phyloP scores from a whole-genome alignment of 35 echinoderm and acorn worm species.

The Heliocidaris erythrogramma region DNA sequence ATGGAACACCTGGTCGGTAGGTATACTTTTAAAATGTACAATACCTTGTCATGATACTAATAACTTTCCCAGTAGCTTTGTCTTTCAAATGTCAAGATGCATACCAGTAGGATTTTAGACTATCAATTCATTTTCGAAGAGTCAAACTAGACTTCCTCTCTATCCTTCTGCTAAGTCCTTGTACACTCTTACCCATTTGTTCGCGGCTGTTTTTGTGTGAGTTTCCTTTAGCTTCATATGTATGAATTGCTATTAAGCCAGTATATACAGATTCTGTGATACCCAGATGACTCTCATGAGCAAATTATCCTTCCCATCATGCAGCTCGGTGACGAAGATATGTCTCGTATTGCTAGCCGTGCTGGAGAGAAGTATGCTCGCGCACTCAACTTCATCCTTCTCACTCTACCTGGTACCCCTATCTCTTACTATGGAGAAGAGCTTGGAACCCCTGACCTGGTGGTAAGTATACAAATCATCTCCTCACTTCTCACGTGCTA shows the following conservation, averaged over 20 bases:
- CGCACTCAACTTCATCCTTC: conserved; percentile 66
- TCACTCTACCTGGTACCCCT: conserved; percentile 77
- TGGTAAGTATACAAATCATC: not conserved
- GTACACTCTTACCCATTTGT: too few species aligned
- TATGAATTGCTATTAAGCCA: not conserved
- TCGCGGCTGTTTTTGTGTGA: not conserved
- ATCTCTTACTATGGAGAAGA: conserved; percentile 86
- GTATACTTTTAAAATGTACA: not conserved
- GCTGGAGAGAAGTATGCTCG: conserved; percentile 45
- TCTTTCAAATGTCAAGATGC: not conserved
- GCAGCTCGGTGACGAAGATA: conserved; percentile 66
- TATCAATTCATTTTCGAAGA: too few species aligned
- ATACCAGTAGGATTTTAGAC: not conserved
- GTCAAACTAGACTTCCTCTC: too few species aligned
- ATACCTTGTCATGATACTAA: not conserved
- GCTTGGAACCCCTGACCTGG: conserved; percentile 68
- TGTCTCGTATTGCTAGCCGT: conserved; percentile 66
- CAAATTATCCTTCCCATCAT: not conserved
- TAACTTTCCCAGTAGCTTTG: not conserved
- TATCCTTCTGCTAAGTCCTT: too few species aligned
- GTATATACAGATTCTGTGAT: not conserved
- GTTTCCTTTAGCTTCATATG: not conserved
- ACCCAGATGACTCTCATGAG: not conserved
- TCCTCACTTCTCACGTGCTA: too few species aligned
- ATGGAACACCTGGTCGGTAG: conserved; percentile 75